Base-by-base conservation (phyloP, 2,113 vertebrate genomes). In the Balaenoptera acutorostrata region DNA sequence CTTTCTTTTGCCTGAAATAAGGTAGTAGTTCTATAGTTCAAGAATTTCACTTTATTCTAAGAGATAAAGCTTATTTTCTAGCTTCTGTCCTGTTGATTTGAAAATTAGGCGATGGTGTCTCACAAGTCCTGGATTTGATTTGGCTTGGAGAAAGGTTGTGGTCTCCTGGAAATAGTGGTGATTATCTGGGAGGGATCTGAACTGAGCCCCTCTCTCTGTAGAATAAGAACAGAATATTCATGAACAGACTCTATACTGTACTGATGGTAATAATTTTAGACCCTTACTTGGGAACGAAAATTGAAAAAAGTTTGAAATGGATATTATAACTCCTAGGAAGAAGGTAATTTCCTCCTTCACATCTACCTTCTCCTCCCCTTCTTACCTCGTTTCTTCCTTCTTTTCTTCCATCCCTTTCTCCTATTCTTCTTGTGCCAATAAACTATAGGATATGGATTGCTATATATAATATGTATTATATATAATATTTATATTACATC, bases 1-100 rank as follows among this genome's bases (percentile, higher is more conserved):
- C 29, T 93, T 85, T 66, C 41, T 88, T 69, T 96, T 88, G n/a
- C 69, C 41, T 75, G 18, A 69, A 80, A 69, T 72, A 78, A 87
- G 20, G 27, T 46, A 80, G 75, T 78, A 75, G 20, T 72, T 83
- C n/a, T 39, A 59, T 44, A 89, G 44, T 31, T 92, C 6, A 81
- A 91, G 39, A 86, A 72, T 68, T 88, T 17, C n/a, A 91, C 59
- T 92, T 81, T 72, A 77, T 93, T 93, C 44, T 85, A 85, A 85
- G 11, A 84, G 27, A 52, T 29, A 64, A 88, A 17, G 20, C 20
- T 80, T 89, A 23, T 31, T 41, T 81, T 85, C 49, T 36, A 64
- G 33, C 21, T 88, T 92, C 64, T 41, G 21, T 74, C 29, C 23
- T 82, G 4, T 78, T 78, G n/a, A 84, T 93, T 96, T 15, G 21